A percentile compares a stretch with the other conserved stretches of the same genome.
These are phyloP conservation scores for Halichondria panicea DNA, from an alignment of 37 sponge, comb jelly and placozoan genomes.

Conservation along the genomic window DNA sequence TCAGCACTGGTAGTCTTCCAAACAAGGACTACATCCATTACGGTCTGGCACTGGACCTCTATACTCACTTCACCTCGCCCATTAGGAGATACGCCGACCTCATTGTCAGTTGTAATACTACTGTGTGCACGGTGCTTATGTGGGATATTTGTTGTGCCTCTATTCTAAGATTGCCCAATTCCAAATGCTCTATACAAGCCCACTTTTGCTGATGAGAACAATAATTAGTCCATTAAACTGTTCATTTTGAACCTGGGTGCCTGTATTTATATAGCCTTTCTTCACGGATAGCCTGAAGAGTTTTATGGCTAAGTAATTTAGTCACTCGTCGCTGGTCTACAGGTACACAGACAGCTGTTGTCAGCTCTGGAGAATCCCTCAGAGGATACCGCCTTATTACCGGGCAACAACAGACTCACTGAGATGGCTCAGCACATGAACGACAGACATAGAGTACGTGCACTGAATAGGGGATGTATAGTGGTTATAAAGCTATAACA, in stretches of 20 bases:
- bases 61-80: slow-evolving; percentile 89
- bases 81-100: slow-evolving; percentile 87
- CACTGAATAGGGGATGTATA: too few species aligned
- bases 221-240: neutral
- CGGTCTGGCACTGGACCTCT: slow-evolving; percentile 72
- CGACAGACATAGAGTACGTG: slow-evolving; percentile 49
- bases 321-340: neutral
- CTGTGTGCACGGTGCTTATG: too few species aligned
- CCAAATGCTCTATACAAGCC: neutral
- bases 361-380: slow-evolving; percentile 36
- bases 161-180: neutral
- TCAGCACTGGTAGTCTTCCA: slow-evolving; percentile 42
- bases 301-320: neutral
- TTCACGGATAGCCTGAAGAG: neutral
- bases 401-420: slow-evolving; percentile 25
- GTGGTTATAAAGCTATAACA: too few species aligned
- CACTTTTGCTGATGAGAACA: neutral
- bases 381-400: slow-evolving; percentile 4
- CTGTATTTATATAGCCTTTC: neutral
- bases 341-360: slow-evolving; percentile 79
- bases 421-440: slow-evolving; percentile 62
- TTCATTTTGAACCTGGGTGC: neutral
- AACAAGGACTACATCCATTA: slow-evolving; percentile 64
- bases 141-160: too few species aligned
- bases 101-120: slow-evolving; percentile 47